Base-by-base conservation (phyloP, 2,888 invertebrate species). In the Lepidochitona cinerea region DNA sequence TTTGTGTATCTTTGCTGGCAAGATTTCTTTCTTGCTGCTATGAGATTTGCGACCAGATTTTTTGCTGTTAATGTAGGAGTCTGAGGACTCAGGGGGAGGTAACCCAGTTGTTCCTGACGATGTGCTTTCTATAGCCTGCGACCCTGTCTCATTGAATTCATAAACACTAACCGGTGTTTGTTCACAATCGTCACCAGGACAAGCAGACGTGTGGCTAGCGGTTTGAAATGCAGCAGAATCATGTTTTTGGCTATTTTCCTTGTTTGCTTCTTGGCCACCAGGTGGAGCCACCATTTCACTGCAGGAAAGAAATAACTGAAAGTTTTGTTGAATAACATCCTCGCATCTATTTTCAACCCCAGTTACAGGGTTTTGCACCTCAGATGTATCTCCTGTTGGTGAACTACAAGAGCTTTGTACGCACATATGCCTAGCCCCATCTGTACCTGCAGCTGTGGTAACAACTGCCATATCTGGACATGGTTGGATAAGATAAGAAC, bases 1-100 rank as follows among this genome's bases (percentile, higher is more conserved):
- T 52, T 68, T 68, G 65, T 52, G 23, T 68, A 59, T 37, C 35
- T 66, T 66, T 6, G 66, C 66, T 4, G 14, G 18, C 26, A 66
- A 66, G 36, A 66, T 66, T 35, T 66, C 66, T 66, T n/a, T 18
- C 7, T 68, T 68, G 3, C 35, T 23, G 29, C 64, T 64, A 2
- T 26, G 64, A 2, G 64, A 49, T 7, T 49, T 49, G 18, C 49
- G 18, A 23, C n/a, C 18, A n/a, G 23, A 49, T 49, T 49, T 49
- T 2, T 18, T 23, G 23, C 49, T 23, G 18, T 49, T 49, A n/a
- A 18, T 49, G 49, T 18, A 49, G 7, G 49, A 7, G 18, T 49
- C 49, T 23, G 23, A 18, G 23, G 64, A 18, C 5, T 33, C 33
- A 3, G 64, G 18, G 64, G 49, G n/a, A 49, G 49, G 3, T 49